A percentile compares a stretch with the other conserved stretches of the same genome.
phyloP scores from a whole-genome alignment of 2,797 vertebrate genomes.

The Siniperca obscura region DNA sequence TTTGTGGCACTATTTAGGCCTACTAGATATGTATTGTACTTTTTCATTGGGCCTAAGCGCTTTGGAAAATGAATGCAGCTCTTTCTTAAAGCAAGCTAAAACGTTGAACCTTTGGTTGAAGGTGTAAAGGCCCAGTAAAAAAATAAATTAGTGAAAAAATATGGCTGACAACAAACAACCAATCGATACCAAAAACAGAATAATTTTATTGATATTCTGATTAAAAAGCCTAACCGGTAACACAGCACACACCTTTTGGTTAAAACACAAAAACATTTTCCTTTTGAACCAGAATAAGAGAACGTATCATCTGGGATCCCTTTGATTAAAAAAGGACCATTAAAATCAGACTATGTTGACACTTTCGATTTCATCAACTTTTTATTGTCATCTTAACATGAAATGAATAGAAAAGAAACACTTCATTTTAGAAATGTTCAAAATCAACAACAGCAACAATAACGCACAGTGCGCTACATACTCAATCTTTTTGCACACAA shows the following conservation, averaged over 20 bases:
- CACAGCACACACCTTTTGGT: not conserved
- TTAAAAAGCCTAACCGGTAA: not conserved
- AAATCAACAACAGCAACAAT: not conserved
- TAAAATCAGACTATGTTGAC: not conserved
- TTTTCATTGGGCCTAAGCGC: not conserved
- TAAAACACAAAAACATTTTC: not conserved
- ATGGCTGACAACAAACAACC: not conserved
- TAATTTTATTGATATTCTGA: not conserved
- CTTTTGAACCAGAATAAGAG: not conserved
- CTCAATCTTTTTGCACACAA: no score
- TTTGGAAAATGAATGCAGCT: not conserved
- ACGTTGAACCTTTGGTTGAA: not conserved
- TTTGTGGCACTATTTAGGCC: not conserved
- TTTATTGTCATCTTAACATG: not conserved
- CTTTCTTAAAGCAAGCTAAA: not conserved
- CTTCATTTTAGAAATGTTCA: not conserved
- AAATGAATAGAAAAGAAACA: not conserved
- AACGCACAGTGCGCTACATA: not conserved
- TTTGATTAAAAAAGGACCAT: not conserved
- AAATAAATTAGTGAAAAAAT: not conserved
- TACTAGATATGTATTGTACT: not conserved
- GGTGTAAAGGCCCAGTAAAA: not conserved
- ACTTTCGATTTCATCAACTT: not conserved
- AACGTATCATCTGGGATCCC: fast-evolving
- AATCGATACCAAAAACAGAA: not conserved